Conservation (phyloP, 2,888 invertebrate genomes). For the Hoplodrina ambigua region DNA sequence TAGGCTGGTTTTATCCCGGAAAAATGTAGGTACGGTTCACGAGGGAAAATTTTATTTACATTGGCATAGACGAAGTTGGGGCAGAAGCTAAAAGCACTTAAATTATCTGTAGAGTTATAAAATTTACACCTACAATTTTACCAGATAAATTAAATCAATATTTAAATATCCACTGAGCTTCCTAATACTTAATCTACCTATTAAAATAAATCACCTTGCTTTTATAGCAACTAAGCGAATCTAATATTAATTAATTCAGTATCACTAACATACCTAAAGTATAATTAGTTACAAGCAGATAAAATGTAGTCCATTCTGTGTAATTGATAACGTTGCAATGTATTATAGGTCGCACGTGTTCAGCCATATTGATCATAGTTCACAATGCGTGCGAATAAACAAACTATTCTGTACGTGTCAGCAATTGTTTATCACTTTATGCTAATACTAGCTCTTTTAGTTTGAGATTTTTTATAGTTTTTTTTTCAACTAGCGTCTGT, state of each 20-base stretch:
- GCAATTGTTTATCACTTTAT: slow-evolving; percentile 4
- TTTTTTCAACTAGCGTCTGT: no score
- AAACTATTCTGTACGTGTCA: slow-evolving; percentile 6
- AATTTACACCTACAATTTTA: no score
- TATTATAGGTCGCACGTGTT: slow-evolving; percentile 49
- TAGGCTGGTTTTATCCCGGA: no score
- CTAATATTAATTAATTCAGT: slow-evolving; percentile 3
- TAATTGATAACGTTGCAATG: slow-evolving; percentile 42
- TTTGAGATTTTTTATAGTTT: background rate
- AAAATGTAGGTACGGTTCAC: no score
- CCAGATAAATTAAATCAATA: no score
- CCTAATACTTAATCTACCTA: background rate
- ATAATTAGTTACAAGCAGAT: slow-evolving; percentile 21
- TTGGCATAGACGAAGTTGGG: no score
- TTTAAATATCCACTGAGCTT: background rate
- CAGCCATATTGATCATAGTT: slow-evolving; percentile 17
- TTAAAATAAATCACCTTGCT: background rate
- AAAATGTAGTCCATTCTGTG: slow-evolving; percentile 11
- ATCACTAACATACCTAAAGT: background rate
- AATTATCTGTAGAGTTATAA: no score
- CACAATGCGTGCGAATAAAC: slow-evolving; percentile 29
- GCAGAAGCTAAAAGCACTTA: no score
- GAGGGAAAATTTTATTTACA: no score
- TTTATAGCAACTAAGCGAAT: slow-evolving; percentile 1
- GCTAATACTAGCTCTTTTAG: background rate